These are phyloP conservation scores for Gallinago nigripennis DNA, from an alignment of 2,797 vertebrate species.

Conservation along the genomic window DNA sequence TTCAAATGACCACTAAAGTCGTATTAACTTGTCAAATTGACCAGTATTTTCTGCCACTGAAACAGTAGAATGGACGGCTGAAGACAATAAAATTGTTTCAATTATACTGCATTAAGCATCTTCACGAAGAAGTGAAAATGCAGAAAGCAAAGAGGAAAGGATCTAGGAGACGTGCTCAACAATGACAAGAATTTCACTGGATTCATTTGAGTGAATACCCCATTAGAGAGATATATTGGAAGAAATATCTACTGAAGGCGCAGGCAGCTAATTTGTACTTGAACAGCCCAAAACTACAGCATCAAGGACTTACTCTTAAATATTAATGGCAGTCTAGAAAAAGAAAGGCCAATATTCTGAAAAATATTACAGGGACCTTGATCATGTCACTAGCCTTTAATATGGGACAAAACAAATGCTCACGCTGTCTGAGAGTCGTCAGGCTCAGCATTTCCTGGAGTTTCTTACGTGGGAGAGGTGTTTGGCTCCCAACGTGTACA, in stretches of 20 bases:
- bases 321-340: not conserved
- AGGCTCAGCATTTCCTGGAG: not conserved
- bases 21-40: constrained; percentile 86
- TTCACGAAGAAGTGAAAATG: constrained; percentile 66
- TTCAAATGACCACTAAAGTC: constrained; percentile 82
- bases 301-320: not conserved
- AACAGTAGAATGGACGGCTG: constrained; percentile 77
- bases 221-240: not conserved
- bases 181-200: constrained; percentile 47
- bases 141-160: constrained; percentile 68
- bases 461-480: not conserved
- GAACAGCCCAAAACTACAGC: not conserved
- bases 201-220: not conserved
- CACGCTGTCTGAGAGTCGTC: not conserved
- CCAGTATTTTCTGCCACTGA: constrained; percentile 81
- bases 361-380: not conserved
- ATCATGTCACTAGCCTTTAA: not conserved
- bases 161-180: not conserved
- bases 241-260: not conserved
- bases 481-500: not conserved
- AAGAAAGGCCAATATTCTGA: not conserved
- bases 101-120: constrained; percentile 82
- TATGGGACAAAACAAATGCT: not conserved
- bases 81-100: constrained; percentile 87
- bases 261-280: not conserved